Evolutionary conservation across 2,113 vertebrate genomes (phyloP).

Genomic region (Pardalotus punctatus): DNA sequence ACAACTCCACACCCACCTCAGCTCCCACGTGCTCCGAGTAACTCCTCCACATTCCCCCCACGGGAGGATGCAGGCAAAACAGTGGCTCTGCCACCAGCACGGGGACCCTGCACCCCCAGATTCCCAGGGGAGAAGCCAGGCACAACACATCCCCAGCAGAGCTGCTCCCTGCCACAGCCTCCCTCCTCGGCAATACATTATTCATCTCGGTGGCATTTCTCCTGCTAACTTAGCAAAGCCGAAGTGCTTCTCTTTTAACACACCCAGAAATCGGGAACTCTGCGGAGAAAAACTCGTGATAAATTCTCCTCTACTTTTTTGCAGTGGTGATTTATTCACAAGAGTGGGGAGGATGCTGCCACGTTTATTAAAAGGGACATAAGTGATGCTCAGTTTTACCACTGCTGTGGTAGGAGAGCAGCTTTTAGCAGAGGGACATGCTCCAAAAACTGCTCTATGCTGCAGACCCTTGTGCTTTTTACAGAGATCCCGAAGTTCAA

Average conservation of each 20-base stretch:
- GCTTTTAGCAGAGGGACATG: neutral
- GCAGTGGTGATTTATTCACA: neutral
- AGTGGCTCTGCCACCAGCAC: neutral
- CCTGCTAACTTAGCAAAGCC: neutral
- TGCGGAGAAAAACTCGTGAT: neutral
- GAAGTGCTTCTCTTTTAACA: neutral
- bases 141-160: neutral
- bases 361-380: neutral
- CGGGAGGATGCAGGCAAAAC: neutral
- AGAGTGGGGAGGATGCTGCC: neutral
- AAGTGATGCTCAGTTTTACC: neutral
- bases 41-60: neutral
- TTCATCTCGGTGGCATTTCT: neutral
- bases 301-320: neutral
- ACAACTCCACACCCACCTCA: neutral
- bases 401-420: neutral
- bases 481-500: neutral
- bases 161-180: neutral
- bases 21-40: neutral
- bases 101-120: neutral
- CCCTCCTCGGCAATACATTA: neutral
- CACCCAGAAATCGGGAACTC: neutral
- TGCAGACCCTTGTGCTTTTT: neutral
- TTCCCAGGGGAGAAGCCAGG: neutral
- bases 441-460: neutral